These are phyloP conservation scores for Platycheirus rosarum DNA, from an alignment of 2,888 invertebrate genomes.

Conservation along the genomic window DNA sequence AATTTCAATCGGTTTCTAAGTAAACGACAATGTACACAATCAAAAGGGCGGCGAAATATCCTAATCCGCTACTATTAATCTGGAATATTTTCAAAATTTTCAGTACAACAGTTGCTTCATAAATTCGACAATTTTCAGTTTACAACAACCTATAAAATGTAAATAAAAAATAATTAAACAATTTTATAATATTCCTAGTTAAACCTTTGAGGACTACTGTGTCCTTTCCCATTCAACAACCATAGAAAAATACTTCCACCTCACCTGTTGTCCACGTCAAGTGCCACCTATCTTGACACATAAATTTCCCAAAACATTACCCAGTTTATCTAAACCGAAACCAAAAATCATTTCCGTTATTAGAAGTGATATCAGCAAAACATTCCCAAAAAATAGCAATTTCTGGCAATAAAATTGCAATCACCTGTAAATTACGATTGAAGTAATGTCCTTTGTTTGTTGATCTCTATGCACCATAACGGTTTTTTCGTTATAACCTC, in stretches of 20 bases:
- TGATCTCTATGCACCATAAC: conserved; percentile 47
- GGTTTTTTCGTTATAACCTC: conserved; percentile 35
- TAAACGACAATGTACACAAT: too few species aligned
- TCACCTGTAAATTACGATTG: conserved; percentile 72
- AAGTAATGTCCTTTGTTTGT: conserved; percentile 69
- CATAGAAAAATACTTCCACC: neutral
- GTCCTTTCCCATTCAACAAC: too few species aligned
- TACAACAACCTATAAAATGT: too few species aligned
- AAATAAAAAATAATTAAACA: too few species aligned
- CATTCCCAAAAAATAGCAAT: conserved; percentile 27
- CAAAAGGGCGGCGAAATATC: too few species aligned
- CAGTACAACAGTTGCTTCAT: too few species aligned
- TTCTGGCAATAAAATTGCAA: conserved; percentile 67
- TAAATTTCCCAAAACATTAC: conserved; percentile 44
- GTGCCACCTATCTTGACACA: conserved; percentile 28
- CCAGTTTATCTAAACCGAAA: conserved; percentile 48
- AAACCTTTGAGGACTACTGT: too few species aligned
- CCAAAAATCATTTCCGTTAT: conserved; percentile 14
- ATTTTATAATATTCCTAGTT: too few species aligned
- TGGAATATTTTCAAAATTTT: too few species aligned
- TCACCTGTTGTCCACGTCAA: neutral
- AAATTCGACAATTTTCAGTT: too few species aligned
- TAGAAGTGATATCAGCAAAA: conserved; percentile 42
- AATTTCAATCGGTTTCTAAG: too few species aligned
- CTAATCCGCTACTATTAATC: too few species aligned